Base-by-base conservation (phyloP, 2,888 invertebrate species). In the Timandra comae region DNA sequence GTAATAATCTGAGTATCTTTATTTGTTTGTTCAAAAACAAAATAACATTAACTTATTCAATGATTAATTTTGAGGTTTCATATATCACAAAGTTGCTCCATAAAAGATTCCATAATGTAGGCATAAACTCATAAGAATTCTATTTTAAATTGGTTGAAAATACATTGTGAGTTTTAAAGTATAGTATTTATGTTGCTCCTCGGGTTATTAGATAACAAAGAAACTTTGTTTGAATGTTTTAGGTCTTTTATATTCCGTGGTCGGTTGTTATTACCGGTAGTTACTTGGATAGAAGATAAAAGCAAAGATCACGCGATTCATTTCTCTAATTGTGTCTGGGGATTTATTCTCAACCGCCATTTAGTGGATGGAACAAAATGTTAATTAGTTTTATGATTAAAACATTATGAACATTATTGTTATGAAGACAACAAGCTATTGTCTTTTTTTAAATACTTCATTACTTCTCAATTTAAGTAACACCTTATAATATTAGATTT, bases 291-390 rank as follows among this genome's bases (percentile, higher is more conserved):
- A 61, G 61, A 60, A 67, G 63, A 62, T 69, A 66, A 69, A 67
- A 55, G 57, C 61, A 43, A 58, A 64, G 65, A 73, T 74, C 74
- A 74, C 66, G 72, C 73, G 66, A 75, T 73, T 70, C 72, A 68
- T 66, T 73, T 57, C 58, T 72, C 64, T 75, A 75, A 76, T 76
- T 75, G 70, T 65, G 67, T 60, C 44, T 39, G 38, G 33, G 37
- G 41, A 36, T 37, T 35, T 36, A 33, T 29, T 36, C 40, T 33
- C 33, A 30, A 24, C 24, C 11, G 24, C 24, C 11, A 10, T 24
- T 10, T 10, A 11, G 10, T 24, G 24, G 11, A 11, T 10, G 11
- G 8, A 24, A 24, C 11, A 7, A 24, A 24, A 24, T 24, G 11
- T 24, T 24, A 24, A 24, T 24, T 24, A 24, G 11, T 11, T 24